A percentile compares a stretch with the other conserved stretches of the same genome.
phyloP scores from a whole-genome alignment of 1,140 invertebrate species.

The Dendroctonus valens region DNA sequence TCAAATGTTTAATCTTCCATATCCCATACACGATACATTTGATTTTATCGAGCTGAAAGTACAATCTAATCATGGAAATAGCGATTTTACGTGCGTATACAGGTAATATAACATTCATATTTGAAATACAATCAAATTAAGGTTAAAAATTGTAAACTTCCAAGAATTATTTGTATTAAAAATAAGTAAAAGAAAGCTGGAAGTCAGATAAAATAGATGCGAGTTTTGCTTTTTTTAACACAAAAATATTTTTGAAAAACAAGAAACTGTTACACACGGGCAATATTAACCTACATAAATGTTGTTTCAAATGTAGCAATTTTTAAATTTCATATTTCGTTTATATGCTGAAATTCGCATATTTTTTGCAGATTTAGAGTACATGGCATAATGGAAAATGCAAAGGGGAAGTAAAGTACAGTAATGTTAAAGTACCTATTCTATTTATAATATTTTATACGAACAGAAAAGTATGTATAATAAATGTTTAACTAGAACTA shows the following conservation, averaged over 20 bases:
- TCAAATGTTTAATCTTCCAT: conserved; percentile 67
- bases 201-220: too few relatives aligned
- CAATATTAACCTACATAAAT: background rate
- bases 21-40: conserved; percentile 44
- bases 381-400: conserved; percentile 14
- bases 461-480: background rate
- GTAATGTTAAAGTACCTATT: conserved; percentile 8
- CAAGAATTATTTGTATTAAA: too few relatives aligned
- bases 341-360: too few relatives aligned
- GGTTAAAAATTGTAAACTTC: too few relatives aligned
- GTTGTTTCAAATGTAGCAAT: background rate
- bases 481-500: background rate
- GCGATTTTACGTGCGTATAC: conserved; percentile 58
- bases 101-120: conserved; percentile 42
- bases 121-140: too few relatives aligned
- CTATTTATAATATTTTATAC: conserved; percentile 4
- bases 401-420: conserved; percentile 4
- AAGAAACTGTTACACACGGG: background rate
- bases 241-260: background rate
- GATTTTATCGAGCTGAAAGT: conserved; percentile 55
- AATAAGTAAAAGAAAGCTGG: too few relatives aligned
- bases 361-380: conserved; percentile 20
- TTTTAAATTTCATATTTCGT: too few relatives aligned
- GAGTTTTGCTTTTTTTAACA: too few relatives aligned
- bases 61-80: conserved; percentile 56